These are phyloP conservation scores for Dreissena polymorpha DNA, from an alignment of 1,140 invertebrate species.

Conservation along the genomic window DNA sequence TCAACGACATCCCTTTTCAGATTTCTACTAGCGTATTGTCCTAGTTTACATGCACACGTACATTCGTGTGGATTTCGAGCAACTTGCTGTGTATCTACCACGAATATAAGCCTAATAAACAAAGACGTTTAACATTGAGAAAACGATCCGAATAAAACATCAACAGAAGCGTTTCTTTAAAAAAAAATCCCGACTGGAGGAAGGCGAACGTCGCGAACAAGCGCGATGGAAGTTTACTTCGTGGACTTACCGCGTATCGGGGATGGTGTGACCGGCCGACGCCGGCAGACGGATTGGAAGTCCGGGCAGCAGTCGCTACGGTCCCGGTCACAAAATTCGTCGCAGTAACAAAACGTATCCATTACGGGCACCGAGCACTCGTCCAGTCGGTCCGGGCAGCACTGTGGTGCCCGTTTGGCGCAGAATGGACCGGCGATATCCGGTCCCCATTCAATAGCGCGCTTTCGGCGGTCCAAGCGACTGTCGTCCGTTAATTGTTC, in stretches of 20 bases:
- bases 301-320: slow-evolving; percentile 92
- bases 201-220: too few species aligned
- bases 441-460: slow-evolving; percentile 63
- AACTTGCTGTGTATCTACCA: too few species aligned
- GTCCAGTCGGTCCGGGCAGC: slow-evolving; percentile 87
- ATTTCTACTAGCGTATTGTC: too few species aligned
- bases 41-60: too few species aligned
- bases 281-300: slow-evolving; percentile 86
- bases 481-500: neutral
- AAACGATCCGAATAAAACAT: too few species aligned
- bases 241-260: slow-evolving; percentile 42
- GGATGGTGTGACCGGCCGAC: slow-evolving; percentile 64
- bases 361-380: slow-evolving; percentile 87
- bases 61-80: too few species aligned
- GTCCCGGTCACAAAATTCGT: slow-evolving; percentile 92
- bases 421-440: slow-evolving; percentile 70
- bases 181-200: too few species aligned
- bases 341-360: slow-evolving; percentile 93
- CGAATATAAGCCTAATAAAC: too few species aligned
- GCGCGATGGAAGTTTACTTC: too few species aligned
- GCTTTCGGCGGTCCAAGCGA: slow-evolving; percentile 37
- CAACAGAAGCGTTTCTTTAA: too few species aligned
- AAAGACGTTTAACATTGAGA: too few species aligned
- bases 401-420: slow-evolving; percentile 75
- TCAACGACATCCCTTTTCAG: too few species aligned